Conservation (phyloP, 2,797 vertebrate genomes). For the Chloroceryle inda region DNA sequence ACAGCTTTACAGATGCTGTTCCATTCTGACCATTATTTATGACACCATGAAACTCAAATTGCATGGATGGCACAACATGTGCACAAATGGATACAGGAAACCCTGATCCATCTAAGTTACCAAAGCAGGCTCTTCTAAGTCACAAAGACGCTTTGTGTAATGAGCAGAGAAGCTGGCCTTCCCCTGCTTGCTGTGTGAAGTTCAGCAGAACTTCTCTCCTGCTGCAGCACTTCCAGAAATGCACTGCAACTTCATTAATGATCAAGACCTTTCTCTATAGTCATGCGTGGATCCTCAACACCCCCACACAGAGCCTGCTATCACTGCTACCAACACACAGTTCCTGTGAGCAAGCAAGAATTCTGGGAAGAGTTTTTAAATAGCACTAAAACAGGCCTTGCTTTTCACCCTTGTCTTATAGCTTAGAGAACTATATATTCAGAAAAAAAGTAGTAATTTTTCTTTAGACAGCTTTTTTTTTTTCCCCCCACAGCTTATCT, state of each 20-base stretch:
- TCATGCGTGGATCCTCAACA: neutral
- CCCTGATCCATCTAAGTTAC: too few relatives aligned
- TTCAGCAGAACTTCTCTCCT: neutral
- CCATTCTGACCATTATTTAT: neutral
- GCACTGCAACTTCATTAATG: neutral
- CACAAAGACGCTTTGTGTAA: neutral
- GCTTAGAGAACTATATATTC: neutral
- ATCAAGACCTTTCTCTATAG: neutral
- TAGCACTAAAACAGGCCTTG: neutral
- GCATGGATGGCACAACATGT: fast-evolving
- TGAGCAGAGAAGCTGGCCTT: neutral
- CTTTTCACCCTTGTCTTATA: neutral
- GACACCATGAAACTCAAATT: neutral
- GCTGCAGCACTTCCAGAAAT: neutral
- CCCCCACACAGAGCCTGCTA: fast-evolving
- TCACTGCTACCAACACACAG: neutral
- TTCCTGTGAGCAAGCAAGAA: neutral
- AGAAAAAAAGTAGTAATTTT: neutral
- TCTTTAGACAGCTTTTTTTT: neutral
- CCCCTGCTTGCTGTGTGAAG: neutral
- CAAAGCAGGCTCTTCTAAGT: too few relatives aligned
- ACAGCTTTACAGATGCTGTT: neutral
- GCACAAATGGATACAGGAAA: neutral
- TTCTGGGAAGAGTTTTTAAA: neutral
- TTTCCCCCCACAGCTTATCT: neutral